Base-by-base conservation (phyloP, 2,888 invertebrate genomes). In the Lepidocyrtinus sp. region DNA sequence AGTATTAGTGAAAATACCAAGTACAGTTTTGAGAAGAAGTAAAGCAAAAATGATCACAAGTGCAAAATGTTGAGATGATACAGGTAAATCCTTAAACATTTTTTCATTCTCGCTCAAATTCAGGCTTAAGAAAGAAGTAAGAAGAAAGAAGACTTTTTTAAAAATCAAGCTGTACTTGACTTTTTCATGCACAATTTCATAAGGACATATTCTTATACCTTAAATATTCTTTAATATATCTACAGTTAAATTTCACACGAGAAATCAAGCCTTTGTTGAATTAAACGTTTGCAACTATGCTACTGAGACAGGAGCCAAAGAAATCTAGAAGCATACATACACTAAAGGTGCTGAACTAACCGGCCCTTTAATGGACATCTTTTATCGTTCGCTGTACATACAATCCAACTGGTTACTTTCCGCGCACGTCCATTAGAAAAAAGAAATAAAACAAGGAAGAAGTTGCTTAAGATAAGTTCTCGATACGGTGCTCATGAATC, bases 401-500 rank as follows among this genome's bases (percentile, higher is more conserved):
- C 73, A 73, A 64, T 64, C 45, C 65, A 63, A 61, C 2, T 7
- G 9, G 27, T 72, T 62, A 73, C 65, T 73, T 73, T 73, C 73
- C 45, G 50, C 55, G 62, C 73, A 73, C 73, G 73, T 73, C 50
- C 46, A 2, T 2, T 15, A 50, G 19, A 63, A 72, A 63, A 59
- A 45, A 63, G 25, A 63, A 63, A n/a, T 63, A 46, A 36, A 12
- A 36, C 36, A 12, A 36, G 36, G 12, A 36, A 12, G 17, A 73
- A 64, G 64, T 15, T 24, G 64, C 73, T 64, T 63, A 73, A 50
- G 36, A 36, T n/a, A n/a, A n/a, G n/a, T n/a, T 36, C 12, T 73
- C 73, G 73, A 73, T 73, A 73, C 63, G 73, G 73, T 73, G 73
- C 63, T 50, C 73, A 73, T 73, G 73, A 73, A 45, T 64, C 64